phyloP scores from a whole-genome alignment of 1,140 invertebrate genomes.

The Drosophila melanogaster region DNA sequence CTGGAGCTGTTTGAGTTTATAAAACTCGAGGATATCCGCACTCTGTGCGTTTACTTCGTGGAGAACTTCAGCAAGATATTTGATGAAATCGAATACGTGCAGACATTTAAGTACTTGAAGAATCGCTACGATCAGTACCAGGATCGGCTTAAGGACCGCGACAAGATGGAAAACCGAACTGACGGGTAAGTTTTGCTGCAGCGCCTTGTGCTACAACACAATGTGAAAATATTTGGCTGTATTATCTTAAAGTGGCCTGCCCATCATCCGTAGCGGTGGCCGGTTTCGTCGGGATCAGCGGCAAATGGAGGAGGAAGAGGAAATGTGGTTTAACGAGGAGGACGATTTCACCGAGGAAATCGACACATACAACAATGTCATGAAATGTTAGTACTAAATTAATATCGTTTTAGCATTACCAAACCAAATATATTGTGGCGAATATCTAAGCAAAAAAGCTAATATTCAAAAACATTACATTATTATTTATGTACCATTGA shows the following conservation, averaged over 20 bases:
- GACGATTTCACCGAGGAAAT: conserved; percentile 94
- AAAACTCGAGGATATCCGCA: conserved; percentile 97
- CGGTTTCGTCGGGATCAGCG: conserved; percentile 95
- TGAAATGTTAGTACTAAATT: conserved; percentile 82
- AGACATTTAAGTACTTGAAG: conserved; percentile 97
- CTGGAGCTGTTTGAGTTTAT: conserved; percentile 99
- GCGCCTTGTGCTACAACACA: conserved; percentile 12
- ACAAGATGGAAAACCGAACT: conserved; percentile 87
- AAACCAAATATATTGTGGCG: no score
- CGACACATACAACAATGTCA: conserved; percentile 84
- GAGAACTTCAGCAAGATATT: conserved; percentile 97
- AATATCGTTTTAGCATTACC: not conserved
- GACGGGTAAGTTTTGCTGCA: conserved; percentile 87
- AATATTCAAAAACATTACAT: no score
- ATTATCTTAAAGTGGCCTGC: conserved; percentile 85
- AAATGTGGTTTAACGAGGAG: conserved; percentile 99
- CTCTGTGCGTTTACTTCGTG: conserved; percentile 96
- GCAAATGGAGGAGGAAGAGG: conserved; percentile 98
- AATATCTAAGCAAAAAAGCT: no score
- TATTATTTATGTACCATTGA: no score
- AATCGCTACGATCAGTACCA: conserved; percentile 97
- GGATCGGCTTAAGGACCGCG: conserved; percentile 94
- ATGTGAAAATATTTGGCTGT: conserved; percentile 56
- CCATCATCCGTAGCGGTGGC: conserved; percentile 91
- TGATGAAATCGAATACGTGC: conserved; percentile 97